phyloP scores from a whole-genome alignment of 2,113 vertebrate genomes.

The Leptobrachium ailaonicum region DNA sequence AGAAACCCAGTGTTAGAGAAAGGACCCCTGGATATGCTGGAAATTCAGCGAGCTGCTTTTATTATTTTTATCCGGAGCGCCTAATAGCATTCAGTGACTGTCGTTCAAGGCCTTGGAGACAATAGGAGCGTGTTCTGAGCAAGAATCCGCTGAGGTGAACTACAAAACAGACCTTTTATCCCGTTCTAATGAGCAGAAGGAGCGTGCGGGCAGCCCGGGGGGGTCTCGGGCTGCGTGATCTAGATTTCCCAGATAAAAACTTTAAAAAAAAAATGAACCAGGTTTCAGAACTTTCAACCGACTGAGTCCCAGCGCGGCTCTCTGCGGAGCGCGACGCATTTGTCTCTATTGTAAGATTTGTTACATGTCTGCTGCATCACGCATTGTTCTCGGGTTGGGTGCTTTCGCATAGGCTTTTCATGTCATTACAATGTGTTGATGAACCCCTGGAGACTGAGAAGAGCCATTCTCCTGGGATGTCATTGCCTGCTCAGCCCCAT shows the following conservation, averaged over 20 bases:
- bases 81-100: conserved; percentile 17
- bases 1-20: background rate
- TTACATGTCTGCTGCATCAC: too few species aligned
- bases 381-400: too few species aligned
- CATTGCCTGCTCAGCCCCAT: too few species aligned
- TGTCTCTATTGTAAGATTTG: too few species aligned
- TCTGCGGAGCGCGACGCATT: too few species aligned
- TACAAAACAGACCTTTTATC: conserved; percentile 14
- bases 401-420: too few species aligned
- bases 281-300: background rate
- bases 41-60: conserved; percentile 18
- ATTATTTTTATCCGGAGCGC: background rate
- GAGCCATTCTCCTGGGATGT: too few species aligned
- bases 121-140: conserved; percentile 32
- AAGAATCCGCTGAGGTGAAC: conserved; percentile 33
- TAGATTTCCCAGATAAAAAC: background rate
- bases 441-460: too few species aligned
- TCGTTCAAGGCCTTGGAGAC: conserved; percentile 31
- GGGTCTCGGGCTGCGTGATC: conserved; percentile 2
- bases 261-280: background rate
- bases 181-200: conserved; percentile 11
- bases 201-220: conserved; percentile 17
- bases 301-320: background rate
- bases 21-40: conserved; percentile 4
- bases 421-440: too few species aligned